These are phyloP conservation scores for Diorhabda elongata DNA, from an alignment of 1,140 invertebrate species.

Conservation along the genomic window DNA sequence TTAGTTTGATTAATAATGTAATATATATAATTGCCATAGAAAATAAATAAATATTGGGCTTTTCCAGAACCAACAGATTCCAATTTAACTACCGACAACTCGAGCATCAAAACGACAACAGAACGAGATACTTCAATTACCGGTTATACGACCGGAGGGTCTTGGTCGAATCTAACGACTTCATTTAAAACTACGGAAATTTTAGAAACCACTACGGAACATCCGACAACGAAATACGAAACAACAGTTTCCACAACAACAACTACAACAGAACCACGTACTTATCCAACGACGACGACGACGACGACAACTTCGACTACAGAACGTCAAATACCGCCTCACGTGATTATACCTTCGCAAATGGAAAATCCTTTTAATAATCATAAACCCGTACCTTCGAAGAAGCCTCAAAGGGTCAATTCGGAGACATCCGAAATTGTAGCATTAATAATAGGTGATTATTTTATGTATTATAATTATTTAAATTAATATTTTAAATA, in stretches of 20 bases:
- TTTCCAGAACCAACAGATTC: slow-evolving; percentile 21
- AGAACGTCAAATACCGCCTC: slow-evolving; percentile 23
- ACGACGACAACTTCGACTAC: slow-evolving; percentile 15
- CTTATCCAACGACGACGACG: neutral
- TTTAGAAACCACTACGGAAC: neutral
- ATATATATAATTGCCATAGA: too few species aligned
- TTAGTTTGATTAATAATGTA: too few species aligned
- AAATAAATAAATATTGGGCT: neutral
- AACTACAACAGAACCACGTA: slow-evolving; percentile 24
- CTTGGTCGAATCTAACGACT: slow-evolving; percentile 34
- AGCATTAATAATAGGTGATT: slow-evolving; percentile 66
- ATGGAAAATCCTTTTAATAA: slow-evolving; percentile 22
- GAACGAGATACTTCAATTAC: slow-evolving; percentile 19
- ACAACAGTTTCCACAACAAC: slow-evolving; percentile 44
- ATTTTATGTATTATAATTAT: neutral
- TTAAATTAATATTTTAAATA: too few species aligned
- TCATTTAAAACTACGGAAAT: neutral
- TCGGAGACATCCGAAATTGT: slow-evolving; percentile 69
- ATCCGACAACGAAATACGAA: slow-evolving; percentile 37
- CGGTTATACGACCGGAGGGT: slow-evolving; percentile 5
- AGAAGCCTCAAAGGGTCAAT: slow-evolving; percentile 59
- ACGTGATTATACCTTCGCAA: neutral
- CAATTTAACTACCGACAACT: slow-evolving; percentile 24
- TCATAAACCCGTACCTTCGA: slow-evolving; percentile 42
- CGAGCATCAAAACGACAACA: slow-evolving; percentile 23